Conservation (phyloP, 2,888 invertebrate species). For the Noctua fimbriata region DNA sequence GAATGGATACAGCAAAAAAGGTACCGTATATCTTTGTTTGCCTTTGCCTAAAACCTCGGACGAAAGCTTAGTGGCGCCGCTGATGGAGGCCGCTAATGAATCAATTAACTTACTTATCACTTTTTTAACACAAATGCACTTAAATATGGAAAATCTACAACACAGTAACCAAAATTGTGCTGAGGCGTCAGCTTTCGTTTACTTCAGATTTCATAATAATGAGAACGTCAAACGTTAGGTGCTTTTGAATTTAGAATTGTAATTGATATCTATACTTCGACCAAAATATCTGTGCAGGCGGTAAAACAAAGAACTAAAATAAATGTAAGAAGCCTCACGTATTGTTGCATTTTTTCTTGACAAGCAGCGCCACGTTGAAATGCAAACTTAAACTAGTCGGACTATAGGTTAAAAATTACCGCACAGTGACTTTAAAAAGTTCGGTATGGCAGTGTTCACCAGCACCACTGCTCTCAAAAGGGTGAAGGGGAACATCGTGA, state of each 20-base stretch:
- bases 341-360: too few relatives aligned
- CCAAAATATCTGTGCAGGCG: too few relatives aligned
- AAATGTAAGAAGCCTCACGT: too few relatives aligned
- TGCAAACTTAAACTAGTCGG: too few relatives aligned
- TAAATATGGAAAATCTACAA: background rate
- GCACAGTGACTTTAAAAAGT: background rate
- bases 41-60: background rate
- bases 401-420: background rate
- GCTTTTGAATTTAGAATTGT: constrained; percentile 42
- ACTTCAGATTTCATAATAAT: constrained; percentile 4
- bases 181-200: constrained; percentile 3
- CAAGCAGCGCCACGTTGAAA: too few relatives aligned
- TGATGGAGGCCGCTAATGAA: too few relatives aligned
- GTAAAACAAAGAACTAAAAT: too few relatives aligned
- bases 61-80: background rate
- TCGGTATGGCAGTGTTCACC: background rate
- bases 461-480: background rate
- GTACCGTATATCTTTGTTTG: background rate
- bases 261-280: background rate
- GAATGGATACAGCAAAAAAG: background rate
- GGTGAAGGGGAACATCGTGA: background rate
- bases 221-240: constrained; percentile 30
- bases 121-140: constrained; percentile 11
- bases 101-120: constrained; percentile 24
- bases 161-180: constrained; percentile 21